Percentiles rank a stretch among this genome's conserved stretches.
Evolutionary conservation across 2,113 vertebrate species (phyloP).

Genomic region (Plotosus lineatus): DNA sequence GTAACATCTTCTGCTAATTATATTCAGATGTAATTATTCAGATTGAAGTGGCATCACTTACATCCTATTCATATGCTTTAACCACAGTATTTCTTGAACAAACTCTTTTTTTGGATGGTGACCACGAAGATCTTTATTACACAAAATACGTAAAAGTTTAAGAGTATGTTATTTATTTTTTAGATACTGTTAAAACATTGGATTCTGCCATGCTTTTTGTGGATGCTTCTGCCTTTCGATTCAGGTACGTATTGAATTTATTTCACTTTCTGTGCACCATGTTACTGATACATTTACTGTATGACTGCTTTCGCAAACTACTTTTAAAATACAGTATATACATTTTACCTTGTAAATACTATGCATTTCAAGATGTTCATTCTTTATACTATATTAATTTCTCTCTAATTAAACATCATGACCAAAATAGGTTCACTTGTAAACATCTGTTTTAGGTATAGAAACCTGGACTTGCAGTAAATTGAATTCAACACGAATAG

Average conservation of each 20-base stretch:
- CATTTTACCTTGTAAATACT: no score
- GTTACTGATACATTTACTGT: neutral
- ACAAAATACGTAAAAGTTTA: neutral
- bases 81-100: neutral
- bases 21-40: no score
- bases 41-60: neutral
- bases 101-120: neutral
- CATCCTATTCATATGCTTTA: neutral
- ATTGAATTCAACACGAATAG: neutral
- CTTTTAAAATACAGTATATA: no score
- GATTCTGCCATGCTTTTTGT: neutral
- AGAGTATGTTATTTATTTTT: neutral
- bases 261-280: neutral
- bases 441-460: conserved; percentile 24
- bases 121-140: neutral
- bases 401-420: neutral
- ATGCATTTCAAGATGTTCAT: no score
- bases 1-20: no score
- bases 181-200: neutral
- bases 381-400: no score
- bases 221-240: neutral
- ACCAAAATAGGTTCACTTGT: neutral
- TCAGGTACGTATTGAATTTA: conserved; percentile 4
- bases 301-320: no score
- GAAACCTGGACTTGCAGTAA: neutral